Percentiles rank a stretch among this genome's conserved stretches.
phyloP scores from a whole-genome alignment of 2,888 invertebrate species.

The Orgyia antiqua region DNA sequence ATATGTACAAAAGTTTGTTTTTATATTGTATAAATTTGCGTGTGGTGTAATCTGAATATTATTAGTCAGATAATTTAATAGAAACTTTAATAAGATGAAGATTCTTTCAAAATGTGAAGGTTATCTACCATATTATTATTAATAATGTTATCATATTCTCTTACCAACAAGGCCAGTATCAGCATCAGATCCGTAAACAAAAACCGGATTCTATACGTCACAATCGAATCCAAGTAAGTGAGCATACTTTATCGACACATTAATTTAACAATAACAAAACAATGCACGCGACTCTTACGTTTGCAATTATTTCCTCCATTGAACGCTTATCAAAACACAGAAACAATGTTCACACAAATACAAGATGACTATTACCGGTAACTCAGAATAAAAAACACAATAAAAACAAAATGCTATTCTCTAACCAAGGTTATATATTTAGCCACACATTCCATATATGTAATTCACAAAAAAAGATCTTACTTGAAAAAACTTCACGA shows the following conservation, averaged over 20 bases:
- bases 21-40: too few relatives aligned
- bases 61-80: too few relatives aligned
- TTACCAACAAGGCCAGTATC: slow-evolving; percentile 62
- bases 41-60: too few relatives aligned
- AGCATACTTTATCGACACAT: slow-evolving; percentile 42
- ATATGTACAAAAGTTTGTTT: too few relatives aligned
- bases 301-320: slow-evolving; percentile 47
- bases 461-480: slow-evolving; percentile 34
- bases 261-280: slow-evolving; percentile 30
- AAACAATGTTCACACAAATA: slow-evolving; percentile 38
- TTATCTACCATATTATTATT: too few relatives aligned
- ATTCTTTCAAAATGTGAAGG: background rate
- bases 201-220: slow-evolving; percentile 61
- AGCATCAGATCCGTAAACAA: slow-evolving; percentile 56
- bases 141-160: slow-evolving; percentile 34
- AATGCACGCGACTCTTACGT: slow-evolving; percentile 37
- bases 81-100: background rate
- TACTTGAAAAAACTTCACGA: slow-evolving; percentile 48
- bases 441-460: slow-evolving; percentile 66
- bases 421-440: slow-evolving; percentile 54
- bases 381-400: slow-evolving; percentile 37
- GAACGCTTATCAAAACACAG: slow-evolving; percentile 36
- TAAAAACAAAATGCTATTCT: slow-evolving; percentile 40
- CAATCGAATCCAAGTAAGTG: slow-evolving; percentile 52
- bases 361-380: slow-evolving; percentile 43